Evolutionary conservation across 2,113 vertebrate genomes (phyloP).

Genomic region (Scophthalmus maximus): DNA sequence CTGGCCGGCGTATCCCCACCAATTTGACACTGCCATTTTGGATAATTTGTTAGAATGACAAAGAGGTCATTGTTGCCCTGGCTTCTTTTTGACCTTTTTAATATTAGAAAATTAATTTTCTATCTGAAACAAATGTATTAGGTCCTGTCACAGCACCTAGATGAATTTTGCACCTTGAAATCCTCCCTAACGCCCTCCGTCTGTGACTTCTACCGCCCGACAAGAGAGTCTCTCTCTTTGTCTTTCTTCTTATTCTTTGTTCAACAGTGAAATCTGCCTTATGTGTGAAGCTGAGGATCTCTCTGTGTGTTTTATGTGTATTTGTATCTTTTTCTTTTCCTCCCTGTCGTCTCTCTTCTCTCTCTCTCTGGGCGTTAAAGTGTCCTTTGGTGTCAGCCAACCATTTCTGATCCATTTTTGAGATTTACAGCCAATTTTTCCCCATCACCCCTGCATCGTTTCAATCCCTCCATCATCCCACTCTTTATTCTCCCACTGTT

Average conservation of each 20-base stretch:
- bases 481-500: slow-evolving; percentile 54
- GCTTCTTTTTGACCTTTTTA: slow-evolving; percentile 96
- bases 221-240: slow-evolving; percentile 33
- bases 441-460: slow-evolving; percentile 68
- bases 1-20: slow-evolving; percentile 85
- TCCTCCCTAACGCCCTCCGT: slow-evolving; percentile 63
- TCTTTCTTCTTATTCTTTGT: slow-evolving; percentile 29
- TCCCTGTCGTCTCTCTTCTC: slow-evolving; percentile 30
- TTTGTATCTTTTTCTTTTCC: slow-evolving; percentile 32
- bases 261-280: slow-evolving; percentile 29
- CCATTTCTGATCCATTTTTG: slow-evolving; percentile 79
- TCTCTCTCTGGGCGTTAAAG: slow-evolving; percentile 51
- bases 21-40: slow-evolving; percentile 92
- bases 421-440: slow-evolving; percentile 81
- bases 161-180: slow-evolving; percentile 91
- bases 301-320: slow-evolving; percentile 9
- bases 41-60: slow-evolving; percentile 97
- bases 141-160: slow-evolving; percentile 87
- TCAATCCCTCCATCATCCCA: slow-evolving; percentile 59
- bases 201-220: slow-evolving; percentile 24
- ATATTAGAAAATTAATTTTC: slow-evolving; percentile 98
- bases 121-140: slow-evolving; percentile 95
- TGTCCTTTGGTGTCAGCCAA: slow-evolving; percentile 78
- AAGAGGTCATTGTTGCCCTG: slow-evolving; percentile 88
- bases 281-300: slow-evolving; percentile 9